Conservation (phyloP, 2,113 vertebrate genomes). For the Petrocephalus zakoni region DNA sequence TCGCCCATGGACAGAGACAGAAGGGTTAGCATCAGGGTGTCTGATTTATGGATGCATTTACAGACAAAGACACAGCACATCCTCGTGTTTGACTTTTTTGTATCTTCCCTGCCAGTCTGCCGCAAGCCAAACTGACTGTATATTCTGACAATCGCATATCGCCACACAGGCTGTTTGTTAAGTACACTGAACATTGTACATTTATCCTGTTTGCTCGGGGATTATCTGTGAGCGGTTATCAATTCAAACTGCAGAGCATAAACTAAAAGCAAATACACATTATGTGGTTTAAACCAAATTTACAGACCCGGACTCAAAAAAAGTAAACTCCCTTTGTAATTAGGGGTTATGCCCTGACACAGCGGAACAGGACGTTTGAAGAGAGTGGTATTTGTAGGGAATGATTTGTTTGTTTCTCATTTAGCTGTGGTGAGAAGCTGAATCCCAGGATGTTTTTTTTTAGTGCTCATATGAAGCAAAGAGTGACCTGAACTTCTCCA, state of each 20-base stretch:
- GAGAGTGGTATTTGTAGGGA: neutral
- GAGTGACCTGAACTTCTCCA: neutral
- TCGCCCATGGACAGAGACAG: constrained; percentile 19
- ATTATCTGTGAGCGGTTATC: neutral
- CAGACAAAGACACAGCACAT: constrained; percentile 34
- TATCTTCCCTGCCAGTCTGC: neutral
- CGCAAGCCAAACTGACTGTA: constrained; percentile 12
- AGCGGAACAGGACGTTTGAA: neutral
- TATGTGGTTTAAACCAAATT: neutral
- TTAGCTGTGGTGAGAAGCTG: neutral
- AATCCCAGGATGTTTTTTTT: neutral
- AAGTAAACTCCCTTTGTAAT: neutral
- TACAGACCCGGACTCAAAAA: neutral
- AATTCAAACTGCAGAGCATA: neutral
- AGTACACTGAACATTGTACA: neutral
- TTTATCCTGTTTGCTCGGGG: neutral
- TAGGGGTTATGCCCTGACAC: neutral
- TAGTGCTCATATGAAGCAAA: neutral
- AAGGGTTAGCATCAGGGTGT: constrained; percentile 26
- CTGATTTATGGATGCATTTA: constrained; percentile 26
- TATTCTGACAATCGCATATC: neutral
- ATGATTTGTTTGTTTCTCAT: neutral
- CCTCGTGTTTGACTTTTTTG: neutral
- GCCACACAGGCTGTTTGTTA: neutral
- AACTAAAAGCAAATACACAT: neutral